Evolutionary conservation across 2,888 invertebrate species (phyloP).

Genomic region (Drosophila crucigera): DNA sequence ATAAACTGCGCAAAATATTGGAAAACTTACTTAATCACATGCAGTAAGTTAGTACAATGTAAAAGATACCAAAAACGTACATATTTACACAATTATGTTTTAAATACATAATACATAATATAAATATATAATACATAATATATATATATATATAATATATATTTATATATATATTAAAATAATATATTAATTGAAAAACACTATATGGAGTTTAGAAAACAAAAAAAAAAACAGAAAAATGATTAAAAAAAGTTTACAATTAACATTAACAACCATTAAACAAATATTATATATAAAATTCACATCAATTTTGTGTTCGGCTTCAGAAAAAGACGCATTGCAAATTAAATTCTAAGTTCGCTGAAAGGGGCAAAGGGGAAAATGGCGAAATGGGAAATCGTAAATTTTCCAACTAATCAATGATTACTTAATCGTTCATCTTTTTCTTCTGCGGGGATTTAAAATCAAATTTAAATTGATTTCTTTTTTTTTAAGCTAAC

Average conservation of each 20-base stretch:
- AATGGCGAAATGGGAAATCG: background rate
- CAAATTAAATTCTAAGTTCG: background rate
- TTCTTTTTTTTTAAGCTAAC: background rate
- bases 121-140: background rate
- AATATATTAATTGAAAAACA: constrained; percentile 6
- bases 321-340: background rate
- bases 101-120: background rate
- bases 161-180: background rate
- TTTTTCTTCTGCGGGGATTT: background rate
- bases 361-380: background rate
- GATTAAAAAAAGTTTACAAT: background rate
- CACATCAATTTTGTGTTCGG: constrained; percentile 1
- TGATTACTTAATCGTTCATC: background rate
- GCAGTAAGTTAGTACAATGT: constrained; percentile 39
- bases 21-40: constrained; percentile 43
- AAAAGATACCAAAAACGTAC: constrained; percentile 39
- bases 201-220: background rate
- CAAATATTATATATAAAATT: background rate
- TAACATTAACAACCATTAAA: background rate
- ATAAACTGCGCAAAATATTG: constrained; percentile 47
- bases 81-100: constrained; percentile 30
- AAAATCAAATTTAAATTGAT: background rate
- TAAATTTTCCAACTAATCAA: background rate
- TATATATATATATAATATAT: background rate
- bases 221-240: background rate